Percentiles rank a stretch among this genome's conserved stretches.
Conservation (phyloP, 2,888 invertebrate genomes). For the Ophraella communa region DNA sequence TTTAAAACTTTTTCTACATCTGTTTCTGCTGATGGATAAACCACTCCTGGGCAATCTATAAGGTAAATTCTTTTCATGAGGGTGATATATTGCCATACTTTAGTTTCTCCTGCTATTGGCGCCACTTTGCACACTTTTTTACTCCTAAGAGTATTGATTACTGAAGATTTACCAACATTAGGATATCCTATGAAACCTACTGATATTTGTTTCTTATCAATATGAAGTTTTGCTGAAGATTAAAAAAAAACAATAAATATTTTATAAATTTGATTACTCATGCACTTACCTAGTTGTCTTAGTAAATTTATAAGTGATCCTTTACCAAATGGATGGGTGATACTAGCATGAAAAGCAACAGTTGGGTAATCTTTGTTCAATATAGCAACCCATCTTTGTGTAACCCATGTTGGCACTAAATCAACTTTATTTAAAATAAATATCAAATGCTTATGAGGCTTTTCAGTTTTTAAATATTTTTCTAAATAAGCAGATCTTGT, state of each 20-base stretch:
- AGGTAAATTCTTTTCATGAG: constrained; percentile 95
- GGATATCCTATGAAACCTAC: constrained; percentile 99
- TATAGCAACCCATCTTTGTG: constrained; percentile 96
- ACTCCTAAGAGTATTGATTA: constrained; percentile 93
- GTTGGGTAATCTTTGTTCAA: constrained; percentile 96
- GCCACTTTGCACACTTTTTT: constrained; percentile 99
- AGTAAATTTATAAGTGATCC: constrained; percentile 95
- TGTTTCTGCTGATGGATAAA: constrained; percentile 95
- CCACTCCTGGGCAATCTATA: constrained; percentile 98
- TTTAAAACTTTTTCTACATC: constrained; percentile 95
- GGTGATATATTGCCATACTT: constrained; percentile 99
- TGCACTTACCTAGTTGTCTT: constrained; percentile 78
- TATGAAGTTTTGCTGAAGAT: constrained; percentile 75
- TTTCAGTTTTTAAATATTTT: constrained; percentile 91
- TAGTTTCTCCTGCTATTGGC: constrained; percentile 96
- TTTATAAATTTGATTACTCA: neutral
- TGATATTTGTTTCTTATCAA: constrained; percentile 97
- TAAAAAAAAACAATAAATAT: constrained; percentile 20
- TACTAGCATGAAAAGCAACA: constrained; percentile 97
- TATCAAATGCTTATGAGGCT: constrained; percentile 95
- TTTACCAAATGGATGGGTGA: constrained; percentile 98
- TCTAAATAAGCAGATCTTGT: constrained; percentile 93
- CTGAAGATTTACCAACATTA: constrained; percentile 97
- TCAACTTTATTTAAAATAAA: constrained; percentile 97
- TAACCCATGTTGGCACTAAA: constrained; percentile 97